Percentiles rank a stretch among this genome's conserved stretches.
phyloP scores from a whole-genome alignment of 2,113 vertebrate genomes.

The Semicossyphus pulcher region DNA sequence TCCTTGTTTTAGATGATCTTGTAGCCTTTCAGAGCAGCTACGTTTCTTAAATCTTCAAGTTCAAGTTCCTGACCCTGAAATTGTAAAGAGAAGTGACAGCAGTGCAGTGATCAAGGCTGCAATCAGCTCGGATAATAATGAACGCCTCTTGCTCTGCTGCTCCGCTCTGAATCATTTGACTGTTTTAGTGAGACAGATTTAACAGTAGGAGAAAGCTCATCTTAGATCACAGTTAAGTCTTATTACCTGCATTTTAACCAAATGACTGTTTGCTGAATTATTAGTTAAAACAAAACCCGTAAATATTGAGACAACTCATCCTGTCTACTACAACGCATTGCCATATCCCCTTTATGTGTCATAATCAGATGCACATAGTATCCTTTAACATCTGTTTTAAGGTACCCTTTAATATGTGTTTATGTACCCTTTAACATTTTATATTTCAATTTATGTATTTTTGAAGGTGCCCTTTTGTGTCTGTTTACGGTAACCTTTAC shows the following conservation, averaged over 20 bases:
- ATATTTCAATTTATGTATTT: too few relatives aligned
- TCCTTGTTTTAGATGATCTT: background rate
- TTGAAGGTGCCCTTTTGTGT: too few relatives aligned
- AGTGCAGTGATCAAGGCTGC: background rate
- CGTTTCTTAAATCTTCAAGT: background rate
- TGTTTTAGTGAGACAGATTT: background rate
- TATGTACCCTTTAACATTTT: too few relatives aligned
- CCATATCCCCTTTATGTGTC: too few relatives aligned
- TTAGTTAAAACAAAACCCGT: too few relatives aligned
- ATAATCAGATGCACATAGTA: too few relatives aligned
- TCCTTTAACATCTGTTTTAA: too few relatives aligned
- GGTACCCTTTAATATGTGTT: too few relatives aligned
- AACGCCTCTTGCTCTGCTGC: conserved; percentile 8
- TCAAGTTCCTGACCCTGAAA: background rate
- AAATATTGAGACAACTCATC: too few relatives aligned
- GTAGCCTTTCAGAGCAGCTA: background rate
- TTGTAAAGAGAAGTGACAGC: background rate
- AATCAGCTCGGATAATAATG: conserved; percentile 4
- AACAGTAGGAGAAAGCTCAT: background rate
- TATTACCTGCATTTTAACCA: conserved; percentile 13
- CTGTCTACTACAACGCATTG: too few relatives aligned
- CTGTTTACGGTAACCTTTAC: too few relatives aligned
- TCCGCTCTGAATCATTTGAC: background rate
- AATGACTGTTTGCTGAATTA: conserved; percentile 16
- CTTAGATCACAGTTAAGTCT: background rate